These are phyloP conservation scores for Rhipidura dahli DNA, from an alignment of 2,113 vertebrate genomes.

Conservation along the genomic window DNA sequence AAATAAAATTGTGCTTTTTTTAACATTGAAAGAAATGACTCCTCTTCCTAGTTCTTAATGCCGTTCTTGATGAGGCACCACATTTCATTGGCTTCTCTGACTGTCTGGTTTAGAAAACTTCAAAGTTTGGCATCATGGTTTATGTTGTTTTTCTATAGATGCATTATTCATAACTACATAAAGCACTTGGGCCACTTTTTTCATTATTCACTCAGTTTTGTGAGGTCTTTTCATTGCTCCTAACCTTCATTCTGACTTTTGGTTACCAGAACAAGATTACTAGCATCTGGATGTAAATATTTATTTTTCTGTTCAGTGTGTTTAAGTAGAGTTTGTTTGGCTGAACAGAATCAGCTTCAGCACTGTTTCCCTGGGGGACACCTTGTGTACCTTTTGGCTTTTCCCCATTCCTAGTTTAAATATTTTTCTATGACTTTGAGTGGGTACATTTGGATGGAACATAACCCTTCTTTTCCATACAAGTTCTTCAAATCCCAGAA, in stretches of 20 bases:
- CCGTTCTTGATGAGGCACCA: neutral
- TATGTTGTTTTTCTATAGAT: neutral
- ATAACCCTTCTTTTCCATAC: neutral
- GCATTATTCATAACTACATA: neutral
- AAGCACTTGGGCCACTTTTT: neutral
- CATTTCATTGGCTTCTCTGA: neutral
- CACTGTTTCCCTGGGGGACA: neutral
- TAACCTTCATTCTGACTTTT: neutral
- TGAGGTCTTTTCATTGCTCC: neutral
- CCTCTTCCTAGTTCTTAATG: neutral
- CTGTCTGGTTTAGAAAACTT: neutral
- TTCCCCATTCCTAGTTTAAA: neutral
- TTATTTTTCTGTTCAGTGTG: neutral
- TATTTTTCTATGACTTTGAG: neutral
- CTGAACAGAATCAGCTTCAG: neutral
- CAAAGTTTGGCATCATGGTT: neutral
- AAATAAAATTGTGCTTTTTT: neutral
- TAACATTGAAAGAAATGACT: neutral
- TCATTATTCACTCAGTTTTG: neutral
- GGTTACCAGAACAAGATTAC: neutral
- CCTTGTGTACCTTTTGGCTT: neutral
- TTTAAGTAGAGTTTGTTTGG: neutral
- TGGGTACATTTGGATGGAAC: neutral
- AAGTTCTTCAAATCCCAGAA: neutral
- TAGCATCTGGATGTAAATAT: neutral